phyloP scores from a whole-genome alignment of 2,797 vertebrate species.

The Acomys russatus region DNA sequence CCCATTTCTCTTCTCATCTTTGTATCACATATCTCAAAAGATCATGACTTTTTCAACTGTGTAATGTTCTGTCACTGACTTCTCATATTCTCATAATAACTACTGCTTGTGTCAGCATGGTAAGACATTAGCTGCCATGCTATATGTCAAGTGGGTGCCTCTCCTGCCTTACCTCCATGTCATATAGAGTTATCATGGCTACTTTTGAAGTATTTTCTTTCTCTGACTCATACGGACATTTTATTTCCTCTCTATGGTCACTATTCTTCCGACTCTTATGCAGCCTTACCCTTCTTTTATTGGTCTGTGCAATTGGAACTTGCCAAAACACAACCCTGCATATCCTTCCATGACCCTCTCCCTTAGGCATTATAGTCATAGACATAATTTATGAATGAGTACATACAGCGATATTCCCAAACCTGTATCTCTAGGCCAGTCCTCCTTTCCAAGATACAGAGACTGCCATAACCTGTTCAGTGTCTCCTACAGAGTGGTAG shows the following conservation, averaged over 20 bases:
- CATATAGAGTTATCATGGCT: background rate
- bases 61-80: background rate
- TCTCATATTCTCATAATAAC: background rate
- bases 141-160: background rate
- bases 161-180: background rate
- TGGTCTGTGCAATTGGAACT: background rate
- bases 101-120: fast-evolving
- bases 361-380: background rate
- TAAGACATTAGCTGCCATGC: background rate
- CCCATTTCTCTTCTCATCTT: background rate
- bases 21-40: background rate
- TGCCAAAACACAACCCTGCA: background rate
- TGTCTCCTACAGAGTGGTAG: background rate
- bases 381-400: background rate
- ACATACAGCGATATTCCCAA: background rate
- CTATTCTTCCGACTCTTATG: background rate
- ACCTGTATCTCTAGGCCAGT: background rate
- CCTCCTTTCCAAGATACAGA: background rate
- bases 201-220: background rate
- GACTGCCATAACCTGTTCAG: background rate
- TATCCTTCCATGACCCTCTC: background rate
- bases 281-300: background rate
- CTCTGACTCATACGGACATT: background rate
- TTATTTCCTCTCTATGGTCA: background rate
- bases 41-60: background rate